A percentile compares a stretch with the other conserved stretches of the same genome.
Evolutionary conservation across 2,888 invertebrate species (phyloP).

Genomic region (Drosophila histrio): DNA sequence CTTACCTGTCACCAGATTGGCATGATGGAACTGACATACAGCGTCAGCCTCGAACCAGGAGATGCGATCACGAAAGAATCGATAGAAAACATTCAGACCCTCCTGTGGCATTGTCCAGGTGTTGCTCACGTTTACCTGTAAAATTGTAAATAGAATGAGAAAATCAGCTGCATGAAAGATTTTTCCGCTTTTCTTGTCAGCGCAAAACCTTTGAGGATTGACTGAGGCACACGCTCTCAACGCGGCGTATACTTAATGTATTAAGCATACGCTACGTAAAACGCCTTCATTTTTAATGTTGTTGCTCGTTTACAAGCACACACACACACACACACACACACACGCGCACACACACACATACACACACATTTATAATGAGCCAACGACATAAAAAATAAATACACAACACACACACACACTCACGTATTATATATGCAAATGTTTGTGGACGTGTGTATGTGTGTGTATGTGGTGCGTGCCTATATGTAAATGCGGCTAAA

Average conservation of each 20-base stretch:
- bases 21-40: conserved; percentile 93
- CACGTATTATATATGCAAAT: conserved; percentile 49
- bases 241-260: conserved; percentile 72
- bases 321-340: conserved; percentile 9
- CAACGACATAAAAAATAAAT: conserved; percentile 64
- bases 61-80: conserved; percentile 92
- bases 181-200: conserved; percentile 32
- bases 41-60: conserved; percentile 94
- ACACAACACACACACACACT: conserved; percentile 30
- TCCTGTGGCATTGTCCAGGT: conserved; percentile 93
- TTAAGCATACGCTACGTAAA: conserved; percentile 76
- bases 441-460: conserved; percentile 9
- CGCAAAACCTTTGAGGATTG: conserved; percentile 22
- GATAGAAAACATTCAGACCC: conserved; percentile 92
- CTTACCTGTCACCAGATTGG: conserved; percentile 91
- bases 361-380: conserved; percentile 30
- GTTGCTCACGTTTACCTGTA: conserved; percentile 92
- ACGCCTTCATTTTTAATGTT: conserved; percentile 75
- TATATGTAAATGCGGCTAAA: conserved; percentile 49
- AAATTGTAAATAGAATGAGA: conserved; percentile 48
- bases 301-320: conserved; percentile 18
- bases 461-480: conserved; percentile 38
- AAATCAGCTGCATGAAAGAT: conserved; percentile 20
- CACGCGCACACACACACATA: conserved; percentile 11
- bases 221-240: conserved; percentile 1